These are phyloP conservation scores for Cotesia vestalis DNA, from an alignment of 1,140 invertebrate species.

Conservation along the genomic window DNA sequence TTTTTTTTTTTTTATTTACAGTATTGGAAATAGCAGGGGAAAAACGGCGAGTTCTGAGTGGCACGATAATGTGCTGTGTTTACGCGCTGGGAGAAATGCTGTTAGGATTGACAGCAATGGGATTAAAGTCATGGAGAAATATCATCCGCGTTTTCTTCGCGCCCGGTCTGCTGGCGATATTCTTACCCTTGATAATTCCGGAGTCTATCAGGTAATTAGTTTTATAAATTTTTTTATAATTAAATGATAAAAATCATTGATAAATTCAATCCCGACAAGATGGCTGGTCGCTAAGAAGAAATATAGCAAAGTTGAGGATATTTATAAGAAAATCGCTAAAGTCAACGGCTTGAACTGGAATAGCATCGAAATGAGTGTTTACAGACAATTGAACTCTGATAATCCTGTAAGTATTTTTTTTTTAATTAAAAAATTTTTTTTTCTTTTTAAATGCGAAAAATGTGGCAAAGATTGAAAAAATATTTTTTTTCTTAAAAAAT, in stretches of 20 bases:
- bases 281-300: slow-evolving; percentile 79
- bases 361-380: slow-evolving; percentile 65
- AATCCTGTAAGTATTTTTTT: neutral
- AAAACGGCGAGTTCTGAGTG: slow-evolving; percentile 76
- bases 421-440: neutral
- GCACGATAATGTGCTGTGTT: slow-evolving; percentile 74
- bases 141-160: slow-evolving; percentile 74
- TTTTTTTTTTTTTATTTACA: slow-evolving; percentile 56
- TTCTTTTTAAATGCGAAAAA: neutral
- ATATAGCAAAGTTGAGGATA: slow-evolving; percentile 69
- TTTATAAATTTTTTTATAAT: slow-evolving; percentile 7
- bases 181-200: slow-evolving; percentile 70
- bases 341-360: slow-evolving; percentile 73
- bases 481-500: neutral
- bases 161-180: slow-evolving; percentile 72
- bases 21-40: slow-evolving; percentile 82
- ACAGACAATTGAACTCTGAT: slow-evolving; percentile 51
- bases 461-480: neutral
- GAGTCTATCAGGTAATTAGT: slow-evolving; percentile 68
- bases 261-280: slow-evolving; percentile 50
- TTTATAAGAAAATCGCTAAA: slow-evolving; percentile 72
- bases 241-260: neutral
- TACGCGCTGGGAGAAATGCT: slow-evolving; percentile 78
- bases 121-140: slow-evolving; percentile 75
- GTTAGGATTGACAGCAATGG: slow-evolving; percentile 74